A percentile compares a stretch with the other conserved stretches of the same genome.
Evolutionary conservation across 2,888 invertebrate species (phyloP).

Genomic region (Calameuta filiformis): DNA sequence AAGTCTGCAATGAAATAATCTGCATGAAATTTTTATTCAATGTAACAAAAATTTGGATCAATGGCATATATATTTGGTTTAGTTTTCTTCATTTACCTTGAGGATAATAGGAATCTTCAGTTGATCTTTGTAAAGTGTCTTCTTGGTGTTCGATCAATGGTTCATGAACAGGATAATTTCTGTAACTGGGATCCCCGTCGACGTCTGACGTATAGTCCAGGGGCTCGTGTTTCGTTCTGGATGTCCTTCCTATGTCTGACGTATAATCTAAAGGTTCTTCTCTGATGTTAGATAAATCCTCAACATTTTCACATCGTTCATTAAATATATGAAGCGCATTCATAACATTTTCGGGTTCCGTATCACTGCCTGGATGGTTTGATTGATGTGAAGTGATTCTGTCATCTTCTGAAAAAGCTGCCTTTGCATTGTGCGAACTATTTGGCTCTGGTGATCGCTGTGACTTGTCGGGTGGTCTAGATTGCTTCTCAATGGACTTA

Average conservation of each 20-base stretch:
- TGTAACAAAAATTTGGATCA: not conserved
- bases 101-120: not conserved
- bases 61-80: not conserved
- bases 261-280: constrained; percentile 48
- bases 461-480: not conserved
- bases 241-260: constrained; percentile 27
- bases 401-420: not conserved
- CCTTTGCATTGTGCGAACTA: not conserved
- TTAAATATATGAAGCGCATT: not conserved
- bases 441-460: not conserved
- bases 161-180: constrained; percentile 4
- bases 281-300: not conserved
- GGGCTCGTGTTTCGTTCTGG: constrained; percentile 27
- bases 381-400: not conserved
- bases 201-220: constrained; percentile 25
- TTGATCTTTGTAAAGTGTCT: not conserved
- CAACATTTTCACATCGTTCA: not conserved
- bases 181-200: constrained; percentile 7
- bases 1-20: constrained; percentile 32
- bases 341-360: constrained; percentile 1
- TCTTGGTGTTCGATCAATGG: not conserved
- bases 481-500: not conserved
- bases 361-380: not conserved
- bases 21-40: not conserved
- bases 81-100: not conserved